A percentile compares a stretch with the other conserved stretches of the same genome.
phyloP scores from a whole-genome alignment of 2,888 invertebrate species.

The Synergus japonicus region DNA sequence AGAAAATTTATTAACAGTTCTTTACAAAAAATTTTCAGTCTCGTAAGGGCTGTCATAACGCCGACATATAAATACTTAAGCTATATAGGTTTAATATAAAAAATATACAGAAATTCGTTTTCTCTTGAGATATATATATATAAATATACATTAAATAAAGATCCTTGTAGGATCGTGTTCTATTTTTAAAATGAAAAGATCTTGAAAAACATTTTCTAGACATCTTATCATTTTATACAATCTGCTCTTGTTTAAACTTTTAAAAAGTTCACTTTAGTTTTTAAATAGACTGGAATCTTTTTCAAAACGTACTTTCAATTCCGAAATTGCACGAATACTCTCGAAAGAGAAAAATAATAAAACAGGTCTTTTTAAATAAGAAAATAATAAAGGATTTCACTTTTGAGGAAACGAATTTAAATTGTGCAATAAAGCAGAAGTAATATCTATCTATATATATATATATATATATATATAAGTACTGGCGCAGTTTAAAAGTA shows the following conservation, averaged over 20 bases:
- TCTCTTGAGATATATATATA: neutral
- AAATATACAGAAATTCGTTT: conserved; percentile 33
- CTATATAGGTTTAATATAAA: conserved; percentile 35
- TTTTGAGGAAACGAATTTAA: too few relatives aligned
- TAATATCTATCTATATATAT: neutral
- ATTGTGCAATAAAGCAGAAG: conserved; percentile 17
- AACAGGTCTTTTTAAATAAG: neutral
- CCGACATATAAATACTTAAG: conserved; percentile 35
- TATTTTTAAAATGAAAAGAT: neutral
- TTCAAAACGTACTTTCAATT: neutral
- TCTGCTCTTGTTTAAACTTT: neutral
- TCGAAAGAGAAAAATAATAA: conserved; percentile 14
- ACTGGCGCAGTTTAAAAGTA: conserved; percentile 28
- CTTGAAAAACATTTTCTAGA: neutral
- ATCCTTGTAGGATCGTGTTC: neutral
- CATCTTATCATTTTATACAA: neutral
- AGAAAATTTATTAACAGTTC: conserved; percentile 40
- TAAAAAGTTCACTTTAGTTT: neutral
- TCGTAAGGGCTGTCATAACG: neutral
- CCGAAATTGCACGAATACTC: neutral
- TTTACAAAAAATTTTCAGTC: conserved; percentile 39
- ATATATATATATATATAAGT: conserved; percentile 5
- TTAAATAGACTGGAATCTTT: neutral
- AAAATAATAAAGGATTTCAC: conserved; percentile 37
- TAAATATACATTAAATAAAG: neutral